These are phyloP conservation scores for Anastatus disparis DNA, from an alignment of 1,140 invertebrate species.

Conservation along the genomic window DNA sequence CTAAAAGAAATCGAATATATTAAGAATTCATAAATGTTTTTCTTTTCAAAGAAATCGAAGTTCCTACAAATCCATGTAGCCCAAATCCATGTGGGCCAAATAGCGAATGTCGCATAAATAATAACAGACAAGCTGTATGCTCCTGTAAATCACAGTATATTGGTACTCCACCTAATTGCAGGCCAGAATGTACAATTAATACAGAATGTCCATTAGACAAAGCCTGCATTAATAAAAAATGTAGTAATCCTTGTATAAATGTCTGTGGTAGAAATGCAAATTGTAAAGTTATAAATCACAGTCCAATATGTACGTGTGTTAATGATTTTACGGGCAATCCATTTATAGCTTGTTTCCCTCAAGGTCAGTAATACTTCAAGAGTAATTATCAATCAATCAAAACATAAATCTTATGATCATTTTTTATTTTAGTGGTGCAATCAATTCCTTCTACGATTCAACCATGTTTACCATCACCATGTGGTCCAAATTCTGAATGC, in stretches of 20 bases:
- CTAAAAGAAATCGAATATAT: too few species aligned
- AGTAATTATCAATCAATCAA: not conserved
- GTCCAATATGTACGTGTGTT: slow-evolving; percentile 73
- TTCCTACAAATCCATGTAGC: slow-evolving; percentile 68
- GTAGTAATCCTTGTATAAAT: slow-evolving; percentile 75
- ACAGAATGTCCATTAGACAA: slow-evolving; percentile 72
- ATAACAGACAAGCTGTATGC: slow-evolving; percentile 55
- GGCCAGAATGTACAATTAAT: slow-evolving; percentile 73
- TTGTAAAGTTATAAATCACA: slow-evolving; percentile 74
- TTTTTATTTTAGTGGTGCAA: not conserved
- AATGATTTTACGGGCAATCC: slow-evolving; percentile 69
- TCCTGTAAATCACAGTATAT: slow-evolving; percentile 74
- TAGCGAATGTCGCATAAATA: slow-evolving; percentile 71
- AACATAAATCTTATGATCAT: not conserved
- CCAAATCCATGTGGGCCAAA: slow-evolving; percentile 77
- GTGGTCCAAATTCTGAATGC: slow-evolving; percentile 79
- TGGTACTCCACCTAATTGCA: slow-evolving; percentile 72
- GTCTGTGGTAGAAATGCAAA: slow-evolving; percentile 74
- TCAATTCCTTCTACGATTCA: slow-evolving; percentile 51
- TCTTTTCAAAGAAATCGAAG: not conserved
- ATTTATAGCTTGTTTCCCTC: slow-evolving; percentile 61
- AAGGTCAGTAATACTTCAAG: slow-evolving; percentile 63
- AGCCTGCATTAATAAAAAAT: slow-evolving; percentile 74
- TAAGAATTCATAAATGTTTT: too few species aligned
- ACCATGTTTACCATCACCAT: slow-evolving; percentile 80